Evolutionary conservation across 1,140 invertebrate genomes (phyloP).

Genomic region (Littorina saxatilis): DNA sequence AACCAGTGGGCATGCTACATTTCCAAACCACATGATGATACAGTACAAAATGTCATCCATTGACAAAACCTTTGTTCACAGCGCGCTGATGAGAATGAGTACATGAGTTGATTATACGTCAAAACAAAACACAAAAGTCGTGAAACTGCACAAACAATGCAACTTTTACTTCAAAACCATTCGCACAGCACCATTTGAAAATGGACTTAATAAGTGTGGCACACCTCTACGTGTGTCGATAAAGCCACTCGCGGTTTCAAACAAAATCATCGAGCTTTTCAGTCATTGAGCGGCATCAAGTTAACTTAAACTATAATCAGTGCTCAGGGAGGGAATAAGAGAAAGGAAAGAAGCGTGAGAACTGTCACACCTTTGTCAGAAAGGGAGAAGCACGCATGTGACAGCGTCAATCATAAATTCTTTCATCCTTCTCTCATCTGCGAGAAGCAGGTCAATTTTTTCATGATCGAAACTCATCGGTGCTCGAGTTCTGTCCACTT

Average conservation of each 20-base stretch:
- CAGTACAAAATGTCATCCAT: not conserved
- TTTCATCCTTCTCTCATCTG: too few species aligned
- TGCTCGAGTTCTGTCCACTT: too few species aligned
- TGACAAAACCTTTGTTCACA: conserved; percentile 2
- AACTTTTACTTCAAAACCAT: not conserved
- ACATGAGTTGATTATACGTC: not conserved
- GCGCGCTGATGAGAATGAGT: conserved; percentile 1
- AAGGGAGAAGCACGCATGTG: too few species aligned
- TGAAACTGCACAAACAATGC: conserved; percentile 13
- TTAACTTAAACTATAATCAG: too few species aligned
- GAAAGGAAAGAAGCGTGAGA: too few species aligned
- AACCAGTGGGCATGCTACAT: conserved; percentile 1
- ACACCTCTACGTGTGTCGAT: not conserved
- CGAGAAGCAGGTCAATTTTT: too few species aligned
- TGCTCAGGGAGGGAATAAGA: too few species aligned
- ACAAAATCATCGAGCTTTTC: too few species aligned
- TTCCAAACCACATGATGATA: not conserved
- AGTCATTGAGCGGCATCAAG: too few species aligned
- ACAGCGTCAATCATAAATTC: too few species aligned
- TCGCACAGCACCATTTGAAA: conserved; percentile 27
- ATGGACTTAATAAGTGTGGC: not conserved
- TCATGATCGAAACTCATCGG: too few species aligned
- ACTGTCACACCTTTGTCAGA: too few species aligned
- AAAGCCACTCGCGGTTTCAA: not conserved
- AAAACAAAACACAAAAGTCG: not conserved